Evolutionary conservation across 2,113 vertebrate species (phyloP).

Genomic region (Panurus biarmicus): DNA sequence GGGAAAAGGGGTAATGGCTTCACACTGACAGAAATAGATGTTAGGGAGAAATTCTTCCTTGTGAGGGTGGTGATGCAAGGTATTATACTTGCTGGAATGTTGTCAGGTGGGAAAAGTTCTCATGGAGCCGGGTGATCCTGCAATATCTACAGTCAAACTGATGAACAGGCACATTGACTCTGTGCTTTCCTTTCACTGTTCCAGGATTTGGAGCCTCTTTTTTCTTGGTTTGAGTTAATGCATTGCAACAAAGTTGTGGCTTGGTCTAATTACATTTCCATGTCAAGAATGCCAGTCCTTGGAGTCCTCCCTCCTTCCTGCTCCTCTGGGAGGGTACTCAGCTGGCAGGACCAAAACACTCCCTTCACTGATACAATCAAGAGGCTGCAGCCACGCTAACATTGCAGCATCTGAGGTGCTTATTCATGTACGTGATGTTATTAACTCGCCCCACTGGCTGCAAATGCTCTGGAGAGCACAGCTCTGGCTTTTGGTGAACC

Average conservation of each 20-base stretch:
- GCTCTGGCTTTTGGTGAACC: neutral
- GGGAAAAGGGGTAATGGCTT: no score
- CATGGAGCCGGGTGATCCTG: neutral
- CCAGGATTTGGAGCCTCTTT: neutral
- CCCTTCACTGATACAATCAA: neutral
- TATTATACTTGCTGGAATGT: neutral
- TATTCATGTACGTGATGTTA: neutral
- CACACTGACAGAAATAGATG: no score
- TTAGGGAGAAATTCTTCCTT: no score
- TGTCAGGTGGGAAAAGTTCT: neutral
- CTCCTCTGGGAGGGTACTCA: neutral
- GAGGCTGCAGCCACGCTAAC: neutral
- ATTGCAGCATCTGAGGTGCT: neutral
- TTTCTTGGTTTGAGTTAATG: neutral
- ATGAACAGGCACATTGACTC: neutral
- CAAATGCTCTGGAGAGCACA: neutral
- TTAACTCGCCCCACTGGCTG: neutral
- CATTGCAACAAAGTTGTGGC: neutral
- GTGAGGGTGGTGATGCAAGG: no score
- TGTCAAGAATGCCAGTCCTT: neutral
- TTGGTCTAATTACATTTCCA: neutral
- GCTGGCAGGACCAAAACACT: neutral
- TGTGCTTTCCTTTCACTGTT: neutral
- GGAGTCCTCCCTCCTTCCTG: neutral
- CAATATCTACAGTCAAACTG: neutral